Base-by-base conservation (phyloP, 2,797 vertebrate genomes). In the Aeoliscus strigatus region DNA sequence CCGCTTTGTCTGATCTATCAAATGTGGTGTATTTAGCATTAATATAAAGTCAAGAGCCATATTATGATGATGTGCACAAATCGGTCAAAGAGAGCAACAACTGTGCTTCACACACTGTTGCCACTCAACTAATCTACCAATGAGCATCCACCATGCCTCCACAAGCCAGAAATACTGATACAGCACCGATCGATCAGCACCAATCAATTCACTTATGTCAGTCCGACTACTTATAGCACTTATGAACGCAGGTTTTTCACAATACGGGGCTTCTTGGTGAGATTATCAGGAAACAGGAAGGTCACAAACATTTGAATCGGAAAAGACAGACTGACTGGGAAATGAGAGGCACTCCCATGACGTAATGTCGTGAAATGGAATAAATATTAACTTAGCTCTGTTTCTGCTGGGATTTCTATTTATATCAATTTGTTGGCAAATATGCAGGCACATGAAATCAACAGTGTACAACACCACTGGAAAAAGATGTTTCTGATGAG, bases 151-250 rank as follows among this genome's bases (percentile, higher is more conserved):
- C 12, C 4, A 16, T 14, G 27, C 38, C 25, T 46, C 28, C 28
- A 36, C n/a, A 30, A 31, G 14, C 9, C 27, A 33, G 30, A 56
- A 73, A 63, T 1, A 49, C 64, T 58, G 44, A 58, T 27, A 13
- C 26, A 23, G 57, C 65, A 60, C 42, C 27, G 26, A 23, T 15
- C 54, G 59, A 71, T 67, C 54, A 59, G 56, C 28, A 39, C 37
- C 24, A 3, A 27, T 46, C 33, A 5, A 54, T 52, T 47, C 45
- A 42, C 25, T 32, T 27, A 41, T 7, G 38, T 53, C 42, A 9
- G 14, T 34, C 27, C 38, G 37, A 36, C 29, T n/a, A 32, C 23
- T n/a, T 9, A 41, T 31, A 36, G 35, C 44, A 39, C 13, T 39
- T 34, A 27, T 9, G n/a, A 39, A 46, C 3, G 23, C n/a, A 10